Base-by-base conservation (phyloP, 2,888 invertebrate species). In the Apamea monoglypha region DNA sequence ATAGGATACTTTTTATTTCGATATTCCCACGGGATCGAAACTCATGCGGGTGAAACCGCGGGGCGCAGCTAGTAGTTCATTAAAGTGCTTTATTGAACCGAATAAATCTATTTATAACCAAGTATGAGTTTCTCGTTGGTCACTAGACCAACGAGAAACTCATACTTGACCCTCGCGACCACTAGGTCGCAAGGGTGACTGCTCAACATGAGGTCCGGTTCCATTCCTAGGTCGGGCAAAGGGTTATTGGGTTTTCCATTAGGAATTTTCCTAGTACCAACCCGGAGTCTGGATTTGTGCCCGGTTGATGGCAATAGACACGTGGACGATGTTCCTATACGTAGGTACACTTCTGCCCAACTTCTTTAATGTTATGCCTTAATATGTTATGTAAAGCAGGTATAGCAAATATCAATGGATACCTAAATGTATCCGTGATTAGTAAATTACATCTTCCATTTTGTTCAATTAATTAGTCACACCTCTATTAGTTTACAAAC, bases 41-140 rank as follows among this genome's bases (percentile, higher is more conserved):
- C 40, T 40, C 7, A 40, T 40, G 40, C 40, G 40, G 40, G 40
- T 40, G 7, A 40, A 40, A 40, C 40, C 40, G 40, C 40, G 40
- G 40, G 40, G 40, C 40, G 40, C 4, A 40, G 7, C 40, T 7
- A 40, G 40, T 40, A 47, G 44, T 36, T 61, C 36, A 21, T 21
- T 47, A 74, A 47, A 61, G 47, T 74, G n/a, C 10, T 47, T 75
- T 72, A 44, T 44, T 29, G 32, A 47, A 69, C 25, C 69, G 12
- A 69, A 71, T 56, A 36, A 44, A 25, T 32, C 47, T 32, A 68
- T 1, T 25, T 47, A 25, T n/a, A 10, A 29, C 44, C 16, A 56
- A 12, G 36, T 18, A 6, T 36, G 36, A 40, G n/a, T 56, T n/a
- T 21, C 5, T 32, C 10, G 21, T 64, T 10, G 21, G 32, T 21